Evolutionary conservation across 2,113 vertebrate species (phyloP).

Genomic region (Amazona vittata): DNA sequence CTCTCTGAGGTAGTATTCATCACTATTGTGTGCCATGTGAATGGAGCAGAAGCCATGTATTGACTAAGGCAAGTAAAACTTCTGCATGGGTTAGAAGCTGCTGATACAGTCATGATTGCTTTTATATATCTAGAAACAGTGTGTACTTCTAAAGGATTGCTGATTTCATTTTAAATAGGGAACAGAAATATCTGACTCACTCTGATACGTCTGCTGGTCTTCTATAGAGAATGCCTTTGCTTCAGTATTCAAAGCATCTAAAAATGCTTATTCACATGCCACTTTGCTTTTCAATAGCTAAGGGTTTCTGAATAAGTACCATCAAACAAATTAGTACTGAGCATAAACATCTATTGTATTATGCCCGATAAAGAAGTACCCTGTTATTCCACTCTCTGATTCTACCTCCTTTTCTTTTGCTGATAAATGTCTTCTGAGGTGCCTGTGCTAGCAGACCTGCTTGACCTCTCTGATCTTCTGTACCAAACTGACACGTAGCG

Average conservation of each 20-base stretch:
- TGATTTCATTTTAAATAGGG: constrained; percentile 32
- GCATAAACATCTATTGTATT: not conserved
- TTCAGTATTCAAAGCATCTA: not conserved
- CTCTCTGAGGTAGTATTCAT: not conserved
- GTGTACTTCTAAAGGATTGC: constrained; percentile 28
- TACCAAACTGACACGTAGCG: not conserved
- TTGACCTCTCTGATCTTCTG: not conserved
- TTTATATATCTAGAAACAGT: not conserved
- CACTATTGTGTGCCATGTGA: not conserved
- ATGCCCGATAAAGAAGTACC: not conserved
- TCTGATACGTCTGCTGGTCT: not conserved
- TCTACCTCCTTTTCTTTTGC: not conserved
- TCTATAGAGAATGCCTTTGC: not conserved
- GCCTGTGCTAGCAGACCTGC: not conserved
- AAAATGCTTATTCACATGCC: not conserved
- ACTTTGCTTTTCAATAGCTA: not conserved
- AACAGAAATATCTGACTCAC: constrained; percentile 55
- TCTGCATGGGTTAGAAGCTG: not conserved
- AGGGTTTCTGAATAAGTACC: not conserved
- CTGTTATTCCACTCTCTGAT: not conserved
- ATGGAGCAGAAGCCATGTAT: not conserved
- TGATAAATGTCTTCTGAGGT: not conserved
- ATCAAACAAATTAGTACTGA: constrained; percentile 1
- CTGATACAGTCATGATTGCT: not conserved
- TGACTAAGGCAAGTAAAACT: not conserved